phyloP scores from a whole-genome alignment of 64 coral and sea anemone genomes.

The Montipora foliosa region DNA sequence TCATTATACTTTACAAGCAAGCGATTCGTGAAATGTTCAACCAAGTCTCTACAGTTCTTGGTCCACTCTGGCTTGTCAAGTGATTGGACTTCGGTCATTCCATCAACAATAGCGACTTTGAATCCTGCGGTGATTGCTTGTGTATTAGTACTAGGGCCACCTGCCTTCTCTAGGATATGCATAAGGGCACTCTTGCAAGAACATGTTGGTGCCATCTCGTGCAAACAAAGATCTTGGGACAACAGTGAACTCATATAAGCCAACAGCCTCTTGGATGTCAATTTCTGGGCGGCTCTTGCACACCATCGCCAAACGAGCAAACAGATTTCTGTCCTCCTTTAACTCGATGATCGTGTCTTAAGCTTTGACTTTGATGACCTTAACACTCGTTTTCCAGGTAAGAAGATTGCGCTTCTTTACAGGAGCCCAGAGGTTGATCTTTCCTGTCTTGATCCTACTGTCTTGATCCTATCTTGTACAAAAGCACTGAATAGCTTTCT shows the following conservation, averaged over 20 bases:
- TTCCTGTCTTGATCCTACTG: constrained; percentile 17
- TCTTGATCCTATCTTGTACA: constrained; percentile 9
- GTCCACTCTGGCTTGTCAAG: constrained; percentile 68
- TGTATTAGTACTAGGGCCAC: background rate
- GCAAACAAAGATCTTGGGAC: constrained; percentile 79
- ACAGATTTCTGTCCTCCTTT: constrained; percentile 44
- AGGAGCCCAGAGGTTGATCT: constrained; percentile 37
- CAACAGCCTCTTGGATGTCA: constrained; percentile 47
- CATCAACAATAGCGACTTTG: constrained; percentile 73
- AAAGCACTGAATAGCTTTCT: background rate
- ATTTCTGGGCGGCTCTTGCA: constrained; percentile 35
- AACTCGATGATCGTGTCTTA: constrained; percentile 34
- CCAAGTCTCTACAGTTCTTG: constrained; percentile 72
- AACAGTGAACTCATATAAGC: constrained; percentile 70
- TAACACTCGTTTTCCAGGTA: constrained; percentile 46
- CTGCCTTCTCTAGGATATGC: constrained; percentile 65
- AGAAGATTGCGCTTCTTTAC: constrained; percentile 47
- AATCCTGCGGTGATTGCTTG: background rate
- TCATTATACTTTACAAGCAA: constrained; percentile 62
- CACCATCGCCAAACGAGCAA: constrained; percentile 39
- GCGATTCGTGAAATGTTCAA: constrained; percentile 63
- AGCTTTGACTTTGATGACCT: constrained; percentile 49
- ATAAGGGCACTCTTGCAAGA: constrained; percentile 68
- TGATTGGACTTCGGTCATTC: constrained; percentile 70
- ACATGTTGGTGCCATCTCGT: constrained; percentile 64